These are phyloP conservation scores for Brenthis ino DNA, from an alignment of 2,888 invertebrate genomes.

Conservation along the genomic window DNA sequence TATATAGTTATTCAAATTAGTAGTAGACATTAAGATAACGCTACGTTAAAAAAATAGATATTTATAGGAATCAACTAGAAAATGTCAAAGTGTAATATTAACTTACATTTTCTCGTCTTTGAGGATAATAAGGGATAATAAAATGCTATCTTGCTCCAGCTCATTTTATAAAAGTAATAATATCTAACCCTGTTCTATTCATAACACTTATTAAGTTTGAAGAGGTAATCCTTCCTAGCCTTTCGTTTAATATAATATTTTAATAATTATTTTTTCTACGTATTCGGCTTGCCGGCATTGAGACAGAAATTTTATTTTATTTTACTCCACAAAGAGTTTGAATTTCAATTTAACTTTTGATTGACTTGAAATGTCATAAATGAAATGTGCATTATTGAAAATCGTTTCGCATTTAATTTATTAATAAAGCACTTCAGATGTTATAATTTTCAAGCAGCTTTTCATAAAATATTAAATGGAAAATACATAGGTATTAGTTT, in stretches of 20 bases:
- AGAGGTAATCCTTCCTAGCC: background rate
- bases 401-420: background rate
- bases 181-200: background rate
- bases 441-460: no score
- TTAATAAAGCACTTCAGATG: background rate
- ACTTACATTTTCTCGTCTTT: background rate
- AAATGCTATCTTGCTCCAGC: background rate
- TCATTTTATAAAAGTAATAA: slow-evolving; percentile 9
- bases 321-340: background rate
- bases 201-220: background rate
- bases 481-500: no score
- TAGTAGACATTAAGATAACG: no score
- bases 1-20: no score
- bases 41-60: no score
- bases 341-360: slow-evolving; percentile 6
- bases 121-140: background rate
- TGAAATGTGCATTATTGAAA: slow-evolving; percentile 6
- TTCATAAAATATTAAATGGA: no score
- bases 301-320: slow-evolving; percentile 1
- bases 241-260: slow-evolving; percentile 8
- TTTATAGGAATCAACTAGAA: no score
- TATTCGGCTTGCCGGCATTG: background rate
- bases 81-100: background rate
- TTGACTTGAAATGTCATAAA: slow-evolving; percentile 1
- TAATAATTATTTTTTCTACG: slow-evolving; percentile 8